A percentile compares a stretch with the other conserved stretches of the same genome.
phyloP scores from a whole-genome alignment of 2,113 vertebrate species.

The Speoplatyrhinus poulsoni region DNA sequence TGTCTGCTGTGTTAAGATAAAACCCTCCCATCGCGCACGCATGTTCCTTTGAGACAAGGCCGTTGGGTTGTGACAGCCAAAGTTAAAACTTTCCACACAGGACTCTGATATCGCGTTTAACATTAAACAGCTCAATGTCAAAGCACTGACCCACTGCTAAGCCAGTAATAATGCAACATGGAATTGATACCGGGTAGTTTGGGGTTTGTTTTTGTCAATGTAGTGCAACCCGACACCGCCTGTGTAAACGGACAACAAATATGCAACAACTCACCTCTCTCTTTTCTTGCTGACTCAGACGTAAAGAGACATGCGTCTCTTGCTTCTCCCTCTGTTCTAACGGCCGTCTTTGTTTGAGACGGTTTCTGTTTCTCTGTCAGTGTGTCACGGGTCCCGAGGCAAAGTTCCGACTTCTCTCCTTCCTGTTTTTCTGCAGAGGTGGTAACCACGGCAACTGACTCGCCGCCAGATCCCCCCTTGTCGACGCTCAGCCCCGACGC shows the following conservation, averaged over 20 bases:
- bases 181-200: no score
- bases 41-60: no score
- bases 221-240: not conserved
- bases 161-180: no score
- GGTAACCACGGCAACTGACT: conserved; percentile 13
- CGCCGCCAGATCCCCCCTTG: conserved; percentile 14
- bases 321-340: conserved; percentile 2
- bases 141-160: no score
- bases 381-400: conserved; percentile 22
- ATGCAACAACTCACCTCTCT: conserved; percentile 7
- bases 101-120: no score
- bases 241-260: not conserved
- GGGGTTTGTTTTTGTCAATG: not conserved
- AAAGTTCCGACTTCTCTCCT: conserved; percentile 46
- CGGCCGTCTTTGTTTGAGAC: not conserved
- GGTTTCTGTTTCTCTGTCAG: conserved; percentile 1
- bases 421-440: conserved; percentile 54
- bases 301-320: not conserved
- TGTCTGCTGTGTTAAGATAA: no score
- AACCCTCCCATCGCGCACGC: no score
- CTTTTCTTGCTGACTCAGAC: conserved; percentile 32
- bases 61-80: no score
- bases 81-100: no score
- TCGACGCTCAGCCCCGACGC: conserved; percentile 1
- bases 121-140: no score